Base-by-base conservation (phyloP, 2,113 vertebrate genomes). In the Cacatua alba region DNA sequence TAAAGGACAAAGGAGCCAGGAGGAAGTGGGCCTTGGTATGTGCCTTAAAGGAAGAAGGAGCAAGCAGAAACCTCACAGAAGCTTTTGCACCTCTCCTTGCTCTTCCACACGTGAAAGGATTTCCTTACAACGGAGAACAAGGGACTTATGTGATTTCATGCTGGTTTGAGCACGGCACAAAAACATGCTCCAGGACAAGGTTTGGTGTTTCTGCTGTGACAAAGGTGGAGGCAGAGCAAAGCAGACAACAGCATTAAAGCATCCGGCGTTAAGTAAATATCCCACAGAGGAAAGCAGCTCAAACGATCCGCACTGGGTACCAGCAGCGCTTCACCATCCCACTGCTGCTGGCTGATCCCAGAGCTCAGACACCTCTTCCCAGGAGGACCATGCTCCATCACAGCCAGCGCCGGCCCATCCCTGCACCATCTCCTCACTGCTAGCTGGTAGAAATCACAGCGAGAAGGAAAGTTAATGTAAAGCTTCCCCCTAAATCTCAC, bases 301-400 rank as follows among this genome's bases (percentile, higher is more conserved):
- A 6, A 7, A 13, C 2, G 3, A 35, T 3, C 44, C 1, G 0
- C 55, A 9, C 23, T 1, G 0, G 0, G 48, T 28, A 14, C 70
- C 48, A 4, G 1, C 1, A 0, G 16, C 8, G 6, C 25, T 62
- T 44, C n/a, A 0, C 26, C 65, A n/a, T 0, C 8, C 13, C 15
- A 17, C 44, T n/a, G 44, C 15, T 37, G n/a, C 16, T 3, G 15
- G 67, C 65, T 37, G 37, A 24, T 46, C 10, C 44, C 24, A 12
- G 86, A 48, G 35, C 57, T 79, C 60, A 20, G 26, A 19, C 65
- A 5, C 37, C 0, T 1, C 69, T 44, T 33, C 76, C 70, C 79
- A 9, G 35, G 53, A 39, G 24, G 46, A 49, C 20, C 55, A 0
- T 0, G 1, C 71, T 72, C 64, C 24, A 0, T 10, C 10, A 2